These are phyloP conservation scores for Cairina moschata DNA, from an alignment of 2,113 vertebrate genomes.

Conservation along the genomic window DNA sequence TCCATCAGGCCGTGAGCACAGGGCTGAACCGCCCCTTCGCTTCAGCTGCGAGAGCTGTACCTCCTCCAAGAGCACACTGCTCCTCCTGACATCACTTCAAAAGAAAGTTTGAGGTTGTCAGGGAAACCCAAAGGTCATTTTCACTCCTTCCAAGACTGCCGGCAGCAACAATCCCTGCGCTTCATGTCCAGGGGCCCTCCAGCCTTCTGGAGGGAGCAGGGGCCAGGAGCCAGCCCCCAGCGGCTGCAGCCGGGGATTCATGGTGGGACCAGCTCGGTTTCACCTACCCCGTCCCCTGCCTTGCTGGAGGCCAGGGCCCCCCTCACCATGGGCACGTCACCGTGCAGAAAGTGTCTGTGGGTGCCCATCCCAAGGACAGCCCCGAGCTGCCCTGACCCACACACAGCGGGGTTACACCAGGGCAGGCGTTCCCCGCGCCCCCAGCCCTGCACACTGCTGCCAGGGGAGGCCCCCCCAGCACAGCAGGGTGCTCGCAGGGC, in stretches of 20 bases:
- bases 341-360: too few species aligned
- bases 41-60: not conserved
- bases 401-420: fast-evolving
- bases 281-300: too few species aligned
- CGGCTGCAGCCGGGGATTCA: not conserved
- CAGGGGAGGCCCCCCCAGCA: not conserved
- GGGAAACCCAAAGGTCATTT: not conserved
- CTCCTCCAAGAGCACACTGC: not conserved
- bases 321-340: too few species aligned
- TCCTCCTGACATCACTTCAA: not conserved
- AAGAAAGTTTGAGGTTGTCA: not conserved
- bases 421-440: fast-evolving
- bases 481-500: not conserved
- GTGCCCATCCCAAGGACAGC: fast-evolving
- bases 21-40: not conserved
- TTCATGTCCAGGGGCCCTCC: not conserved
- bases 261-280: not conserved
- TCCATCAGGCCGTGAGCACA: fast-evolving
- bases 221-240: not conserved
- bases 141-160: not conserved
- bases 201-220: not conserved
- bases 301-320: too few species aligned
- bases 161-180: not conserved
- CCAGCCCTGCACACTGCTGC: too few species aligned
- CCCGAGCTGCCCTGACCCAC: too few species aligned